Evolutionary conservation across 35 echinoderm and acorn worm species (phyloP).

Genomic region (Acanthaster planci): DNA sequence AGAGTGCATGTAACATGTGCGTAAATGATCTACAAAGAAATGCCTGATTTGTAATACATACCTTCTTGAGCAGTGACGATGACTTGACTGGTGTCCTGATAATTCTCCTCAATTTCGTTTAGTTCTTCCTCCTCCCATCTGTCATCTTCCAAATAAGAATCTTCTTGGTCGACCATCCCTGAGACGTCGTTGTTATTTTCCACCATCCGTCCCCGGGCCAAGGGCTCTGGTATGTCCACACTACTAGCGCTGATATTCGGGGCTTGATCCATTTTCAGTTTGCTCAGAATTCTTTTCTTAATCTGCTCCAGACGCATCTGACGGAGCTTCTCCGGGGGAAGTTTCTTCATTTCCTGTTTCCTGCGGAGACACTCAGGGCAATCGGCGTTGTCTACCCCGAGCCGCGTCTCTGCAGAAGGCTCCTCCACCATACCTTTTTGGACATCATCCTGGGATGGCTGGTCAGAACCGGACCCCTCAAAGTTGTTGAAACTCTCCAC

Average conservation of each 20-base stretch:
- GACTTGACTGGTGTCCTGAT: conserved; percentile 68
- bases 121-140: conserved; percentile 14
- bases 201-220: conserved; percentile 45
- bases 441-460: background rate
- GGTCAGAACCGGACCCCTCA: conserved; percentile 3
- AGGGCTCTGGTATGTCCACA: conserved; percentile 51
- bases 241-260: conserved; percentile 52
- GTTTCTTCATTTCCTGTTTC: conserved; percentile 18
- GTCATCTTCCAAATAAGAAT: conserved; percentile 15
- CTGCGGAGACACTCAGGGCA: conserved; percentile 26
- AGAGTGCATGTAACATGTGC: no score
- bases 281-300: conserved; percentile 67
- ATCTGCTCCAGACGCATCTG: conserved; percentile 61
- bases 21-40: no score
- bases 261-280: conserved; percentile 55
- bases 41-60: background rate
- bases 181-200: background rate
- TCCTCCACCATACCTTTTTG: background rate
- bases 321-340: conserved; percentile 39
- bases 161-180: background rate
- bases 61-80: conserved; percentile 73
- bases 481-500: background rate
- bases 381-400: background rate
- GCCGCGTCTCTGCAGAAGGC: background rate
- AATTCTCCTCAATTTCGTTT: conserved; percentile 40